Evolutionary conservation across 2,113 vertebrate genomes (phyloP).

Genomic region (Dromaius novaehollandiae): DNA sequence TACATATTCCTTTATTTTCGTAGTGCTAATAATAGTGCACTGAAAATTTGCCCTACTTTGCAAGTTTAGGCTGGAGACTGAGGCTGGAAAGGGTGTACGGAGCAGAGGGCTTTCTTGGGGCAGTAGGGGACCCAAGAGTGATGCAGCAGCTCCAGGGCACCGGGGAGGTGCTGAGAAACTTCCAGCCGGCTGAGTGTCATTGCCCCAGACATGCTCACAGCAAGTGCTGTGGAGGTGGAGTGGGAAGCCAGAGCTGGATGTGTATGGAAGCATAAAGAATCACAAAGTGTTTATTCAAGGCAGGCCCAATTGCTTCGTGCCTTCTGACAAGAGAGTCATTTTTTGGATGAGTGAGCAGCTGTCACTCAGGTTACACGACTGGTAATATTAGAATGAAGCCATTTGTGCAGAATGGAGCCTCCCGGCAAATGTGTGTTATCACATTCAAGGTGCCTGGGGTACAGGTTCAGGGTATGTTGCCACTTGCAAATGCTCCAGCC

Average conservation of each 20-base stretch:
- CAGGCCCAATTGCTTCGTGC: background rate
- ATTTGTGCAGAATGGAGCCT: background rate
- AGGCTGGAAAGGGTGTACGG: background rate
- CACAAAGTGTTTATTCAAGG: background rate
- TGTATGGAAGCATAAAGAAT: background rate
- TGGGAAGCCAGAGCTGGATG: background rate
- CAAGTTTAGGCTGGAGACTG: background rate
- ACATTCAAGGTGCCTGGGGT: background rate
- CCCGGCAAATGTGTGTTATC: rapidly evolving
- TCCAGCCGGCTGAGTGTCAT: background rate
- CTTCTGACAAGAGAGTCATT: background rate
- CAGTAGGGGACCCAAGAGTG: background rate
- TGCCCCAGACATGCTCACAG: background rate
- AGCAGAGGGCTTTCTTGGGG: background rate
- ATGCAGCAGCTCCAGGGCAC: background rate
- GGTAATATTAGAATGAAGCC: background rate
- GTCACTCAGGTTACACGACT: background rate
- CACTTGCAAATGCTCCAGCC: background rate
- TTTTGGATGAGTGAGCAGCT: background rate
- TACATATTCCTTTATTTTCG: background rate
- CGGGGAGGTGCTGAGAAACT: background rate
- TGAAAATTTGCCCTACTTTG: background rate
- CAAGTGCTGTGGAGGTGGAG: background rate
- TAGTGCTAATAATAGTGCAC: too few species aligned
- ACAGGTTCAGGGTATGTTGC: background rate